Evolutionary conservation across 2,113 vertebrate species (phyloP).

Genomic region (Circaetus cinerascens): DNA sequence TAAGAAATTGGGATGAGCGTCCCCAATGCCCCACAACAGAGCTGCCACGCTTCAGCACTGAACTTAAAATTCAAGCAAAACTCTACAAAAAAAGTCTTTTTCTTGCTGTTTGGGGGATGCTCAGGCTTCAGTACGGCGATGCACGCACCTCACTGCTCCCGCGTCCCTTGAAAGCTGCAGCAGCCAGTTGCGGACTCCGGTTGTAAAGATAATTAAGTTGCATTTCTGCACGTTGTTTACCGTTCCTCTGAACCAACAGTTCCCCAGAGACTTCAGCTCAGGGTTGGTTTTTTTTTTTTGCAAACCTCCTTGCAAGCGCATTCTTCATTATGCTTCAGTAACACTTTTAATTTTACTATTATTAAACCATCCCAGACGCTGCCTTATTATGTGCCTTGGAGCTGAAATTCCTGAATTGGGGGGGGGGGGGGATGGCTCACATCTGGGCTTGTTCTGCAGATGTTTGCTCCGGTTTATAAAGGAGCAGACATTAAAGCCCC

Average conservation of each 20-base stretch:
- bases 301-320: conserved; percentile 54
- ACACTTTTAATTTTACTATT: conserved; percentile 73
- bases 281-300: background rate
- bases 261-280: conserved; percentile 62
- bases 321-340: conserved; percentile 70
- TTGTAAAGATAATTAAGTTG: conserved; percentile 71
- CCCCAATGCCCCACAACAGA: background rate
- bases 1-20: background rate
- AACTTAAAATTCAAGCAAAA: background rate
- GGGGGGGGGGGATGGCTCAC: background rate
- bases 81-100: background rate
- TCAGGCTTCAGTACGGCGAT: accelerated
- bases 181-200: background rate
- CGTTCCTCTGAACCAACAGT: conserved; percentile 62
- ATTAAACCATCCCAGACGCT: conserved; percentile 75
- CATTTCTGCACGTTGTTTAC: conserved; percentile 74
- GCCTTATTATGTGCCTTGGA: conserved; percentile 64
- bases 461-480: conserved; percentile 46
- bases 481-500: conserved; percentile 37
- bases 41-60: accelerated
- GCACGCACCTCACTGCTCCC: accelerated
- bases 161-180: background rate
- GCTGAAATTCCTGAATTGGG: conserved; percentile 68
- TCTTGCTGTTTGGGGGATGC: background rate
- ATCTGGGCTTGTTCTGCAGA: conserved; percentile 61